Percentiles rank a stretch among this genome's conserved stretches.
phyloP scores from a whole-genome alignment of 2,888 invertebrate genomes.

The Encarsia formosa region DNA sequence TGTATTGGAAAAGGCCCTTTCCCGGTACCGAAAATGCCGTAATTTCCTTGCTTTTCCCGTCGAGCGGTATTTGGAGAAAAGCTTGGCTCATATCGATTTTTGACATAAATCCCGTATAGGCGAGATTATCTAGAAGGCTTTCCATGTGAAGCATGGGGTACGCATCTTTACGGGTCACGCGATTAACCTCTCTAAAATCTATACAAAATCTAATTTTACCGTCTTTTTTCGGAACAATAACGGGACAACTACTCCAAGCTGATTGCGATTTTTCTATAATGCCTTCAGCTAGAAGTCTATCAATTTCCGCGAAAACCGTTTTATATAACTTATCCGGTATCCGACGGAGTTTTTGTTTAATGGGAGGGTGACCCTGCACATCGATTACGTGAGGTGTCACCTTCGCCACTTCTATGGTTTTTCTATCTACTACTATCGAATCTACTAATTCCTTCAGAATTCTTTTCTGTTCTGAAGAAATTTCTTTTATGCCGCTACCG shows the following conservation, averaged over 20 bases:
- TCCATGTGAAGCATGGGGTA: conserved; percentile 9
- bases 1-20: too few species aligned
- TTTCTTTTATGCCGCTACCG: too few species aligned
- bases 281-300: conserved; percentile 34
- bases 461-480: too few species aligned
- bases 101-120: not conserved
- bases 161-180: conserved; percentile 30
- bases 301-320: conserved; percentile 31
- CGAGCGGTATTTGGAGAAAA: conserved; percentile 5
- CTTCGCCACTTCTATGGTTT: too few species aligned
- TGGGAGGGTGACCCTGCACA: conserved; percentile 5
- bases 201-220: conserved; percentile 36
- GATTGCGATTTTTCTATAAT: conserved; percentile 28
- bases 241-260: conserved; percentile 35
- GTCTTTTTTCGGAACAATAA: conserved; percentile 35
- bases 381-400: conserved; percentile 16
- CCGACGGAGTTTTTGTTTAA: conserved; percentile 10
- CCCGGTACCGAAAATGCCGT: too few species aligned
- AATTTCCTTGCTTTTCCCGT: too few species aligned
- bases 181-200: conserved; percentile 33
- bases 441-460: too few species aligned
- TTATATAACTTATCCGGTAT: conserved; percentile 9
- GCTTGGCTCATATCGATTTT: not conserved
- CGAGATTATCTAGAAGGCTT: not conserved
- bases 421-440: too few species aligned